Percentiles rank a stretch among this genome's conserved stretches.
Conservation (phyloP, 2,797 vertebrate species). For the Melanotaenia trifasciata region DNA sequence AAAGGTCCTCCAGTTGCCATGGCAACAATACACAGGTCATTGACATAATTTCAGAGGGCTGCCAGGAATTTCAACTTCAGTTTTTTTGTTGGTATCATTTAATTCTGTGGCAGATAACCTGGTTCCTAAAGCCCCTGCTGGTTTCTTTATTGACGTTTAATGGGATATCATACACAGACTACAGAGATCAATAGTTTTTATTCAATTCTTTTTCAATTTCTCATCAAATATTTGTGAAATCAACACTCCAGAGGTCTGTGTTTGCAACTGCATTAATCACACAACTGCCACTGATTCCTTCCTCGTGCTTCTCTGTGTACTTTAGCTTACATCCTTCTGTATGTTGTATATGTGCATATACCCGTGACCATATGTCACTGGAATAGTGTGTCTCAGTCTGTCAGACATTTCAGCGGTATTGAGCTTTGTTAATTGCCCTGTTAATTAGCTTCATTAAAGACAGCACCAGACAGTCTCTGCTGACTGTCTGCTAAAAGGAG, state of each 20-base stretch:
- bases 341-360: not conserved
- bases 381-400: slow-evolving; percentile 15
- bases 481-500: slow-evolving; percentile 58
- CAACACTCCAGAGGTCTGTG: slow-evolving; percentile 4
- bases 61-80: slow-evolving; percentile 36
- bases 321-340: slow-evolving; percentile 8
- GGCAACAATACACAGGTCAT: slow-evolving; percentile 62
- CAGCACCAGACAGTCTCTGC: slow-evolving; percentile 54
- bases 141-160: not conserved
- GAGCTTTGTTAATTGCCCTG: slow-evolving; percentile 69
- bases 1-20: slow-evolving; percentile 61
- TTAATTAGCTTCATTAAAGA: slow-evolving; percentile 80
- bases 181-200: not conserved
- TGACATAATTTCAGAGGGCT: slow-evolving; percentile 62
- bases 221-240: not conserved
- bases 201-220: not conserved
- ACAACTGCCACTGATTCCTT: slow-evolving; percentile 41
- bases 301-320: slow-evolving; percentile 4
- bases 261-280: slow-evolving; percentile 31
- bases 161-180: not conserved
- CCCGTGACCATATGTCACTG: not conserved
- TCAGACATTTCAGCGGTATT: slow-evolving; percentile 67
- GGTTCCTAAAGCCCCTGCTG: not conserved
- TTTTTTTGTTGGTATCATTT: slow-evolving; percentile 21
- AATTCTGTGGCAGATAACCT: not conserved